Evolutionary conservation across 2,888 invertebrate species (phyloP).

Genomic region (Eledona agricola): DNA sequence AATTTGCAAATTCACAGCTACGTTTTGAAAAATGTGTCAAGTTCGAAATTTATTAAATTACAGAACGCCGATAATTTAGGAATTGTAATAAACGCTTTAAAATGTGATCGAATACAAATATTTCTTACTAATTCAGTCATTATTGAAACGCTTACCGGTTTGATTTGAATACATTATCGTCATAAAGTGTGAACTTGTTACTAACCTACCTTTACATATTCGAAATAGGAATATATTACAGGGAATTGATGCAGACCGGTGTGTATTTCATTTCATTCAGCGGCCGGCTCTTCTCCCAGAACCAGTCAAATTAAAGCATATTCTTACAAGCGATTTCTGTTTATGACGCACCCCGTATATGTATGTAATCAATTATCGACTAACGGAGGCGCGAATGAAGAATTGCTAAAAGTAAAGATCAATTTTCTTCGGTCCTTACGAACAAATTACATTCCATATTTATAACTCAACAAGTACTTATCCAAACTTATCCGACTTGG

Average conservation of each 20-base stretch:
- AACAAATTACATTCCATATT: conserved; percentile 21
- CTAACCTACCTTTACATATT: conserved; percentile 27
- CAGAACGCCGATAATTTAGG: conserved; percentile 23
- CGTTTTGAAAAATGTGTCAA: conserved; percentile 31
- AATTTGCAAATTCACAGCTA: conserved; percentile 29
- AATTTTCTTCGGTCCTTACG: conserved; percentile 8
- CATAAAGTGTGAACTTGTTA: conserved; percentile 27
- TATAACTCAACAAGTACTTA: conserved; percentile 10
- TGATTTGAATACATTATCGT: conserved; percentile 31
- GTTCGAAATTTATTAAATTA: conserved; percentile 23
- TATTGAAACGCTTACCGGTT: conserved; percentile 14
- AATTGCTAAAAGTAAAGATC: conserved; percentile 20
- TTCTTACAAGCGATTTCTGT: too few relatives aligned
- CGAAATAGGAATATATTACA: conserved; percentile 18
- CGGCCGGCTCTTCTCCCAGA: conserved; percentile 1
- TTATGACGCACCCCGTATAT: too few relatives aligned
- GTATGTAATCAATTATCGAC: conserved; percentile 22
- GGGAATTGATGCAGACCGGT: background rate
- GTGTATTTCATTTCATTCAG: background rate
- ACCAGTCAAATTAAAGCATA: background rate
- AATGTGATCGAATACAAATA: conserved; percentile 25
- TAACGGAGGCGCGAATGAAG: conserved; percentile 9
- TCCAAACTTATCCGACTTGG: conserved; percentile 29
- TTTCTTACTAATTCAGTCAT: conserved; percentile 34
- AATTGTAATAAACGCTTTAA: conserved; percentile 28